Conservation (phyloP, 2,113 vertebrate species). For the Sterrhoptilus dennistouni region DNA sequence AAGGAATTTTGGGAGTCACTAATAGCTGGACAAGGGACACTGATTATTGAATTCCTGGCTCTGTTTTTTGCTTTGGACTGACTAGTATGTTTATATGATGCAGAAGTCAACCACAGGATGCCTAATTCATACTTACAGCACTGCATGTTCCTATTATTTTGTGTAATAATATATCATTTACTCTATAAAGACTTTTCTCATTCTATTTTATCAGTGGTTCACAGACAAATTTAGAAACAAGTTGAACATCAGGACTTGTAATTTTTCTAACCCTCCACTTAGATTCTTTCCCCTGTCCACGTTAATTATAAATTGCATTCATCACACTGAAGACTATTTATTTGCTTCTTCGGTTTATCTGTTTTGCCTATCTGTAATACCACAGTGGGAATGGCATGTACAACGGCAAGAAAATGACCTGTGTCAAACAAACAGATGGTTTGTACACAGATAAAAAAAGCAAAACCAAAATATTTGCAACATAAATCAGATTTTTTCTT, state of each 20-base stretch:
- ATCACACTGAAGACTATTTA: not conserved
- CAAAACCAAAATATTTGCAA: not conserved
- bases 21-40: not conserved
- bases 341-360: constrained; percentile 23
- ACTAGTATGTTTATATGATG: constrained; percentile 42
- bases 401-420: not conserved
- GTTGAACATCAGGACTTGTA: constrained; percentile 9
- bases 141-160: constrained; percentile 64
- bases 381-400: not conserved
- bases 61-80: constrained; percentile 19
- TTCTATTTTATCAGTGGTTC: constrained; percentile 66
- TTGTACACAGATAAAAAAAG: not conserved
- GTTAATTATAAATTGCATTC: constrained; percentile 23
- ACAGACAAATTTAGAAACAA: constrained; percentile 57
- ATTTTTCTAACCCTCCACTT: constrained; percentile 40
- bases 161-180: constrained; percentile 75
- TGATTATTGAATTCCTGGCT: constrained; percentile 13
- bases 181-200: constrained; percentile 50
- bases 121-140: constrained; percentile 69
- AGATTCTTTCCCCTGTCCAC: not conserved
- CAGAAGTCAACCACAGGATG: constrained; percentile 61
- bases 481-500: not conserved
- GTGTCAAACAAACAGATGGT: not conserved
- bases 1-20: not conserved
- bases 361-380: not conserved